Percentiles rank a stretch among this genome's conserved stretches.
phyloP scores from a whole-genome alignment of 2,888 invertebrate species.

The Blomia tropicalis region DNA sequence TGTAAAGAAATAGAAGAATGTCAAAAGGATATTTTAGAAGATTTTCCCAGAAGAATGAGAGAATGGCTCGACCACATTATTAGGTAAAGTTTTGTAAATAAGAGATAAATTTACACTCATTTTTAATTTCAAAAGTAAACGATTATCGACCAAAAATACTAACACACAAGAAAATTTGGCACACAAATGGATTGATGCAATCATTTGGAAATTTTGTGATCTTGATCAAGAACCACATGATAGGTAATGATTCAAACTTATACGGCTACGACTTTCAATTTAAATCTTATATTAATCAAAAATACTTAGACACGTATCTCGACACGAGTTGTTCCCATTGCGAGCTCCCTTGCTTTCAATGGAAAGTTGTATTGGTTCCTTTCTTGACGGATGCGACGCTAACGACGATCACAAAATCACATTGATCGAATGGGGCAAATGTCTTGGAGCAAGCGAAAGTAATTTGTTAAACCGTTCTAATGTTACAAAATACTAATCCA shows the following conservation, averaged over 20 bases:
- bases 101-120: too few relatives aligned
- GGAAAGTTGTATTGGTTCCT: slow-evolving; percentile 94
- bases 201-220: slow-evolving; percentile 91
- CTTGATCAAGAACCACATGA: slow-evolving; percentile 80
- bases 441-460: slow-evolving; percentile 58
- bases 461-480: background rate
- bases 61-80: slow-evolving; percentile 97
- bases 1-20: slow-evolving; percentile 41
- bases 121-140: background rate
- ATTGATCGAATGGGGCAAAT: slow-evolving; percentile 71
- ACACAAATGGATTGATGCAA: slow-evolving; percentile 49
- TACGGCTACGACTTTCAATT: too few relatives aligned
- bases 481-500: background rate
- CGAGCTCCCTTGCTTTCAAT: slow-evolving; percentile 82
- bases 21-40: slow-evolving; percentile 65
- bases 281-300: too few relatives aligned
- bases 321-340: slow-evolving; percentile 89
- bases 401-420: slow-evolving; percentile 79
- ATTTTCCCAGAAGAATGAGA: slow-evolving; percentile 90
- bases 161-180: slow-evolving; percentile 53
- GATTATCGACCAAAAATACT: background rate
- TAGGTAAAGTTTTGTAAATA: too few relatives aligned
- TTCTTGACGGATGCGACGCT: slow-evolving; percentile 74
- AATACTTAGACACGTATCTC: slow-evolving; percentile 57
- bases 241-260: slow-evolving; percentile 42